phyloP scores from a whole-genome alignment of 1,140 invertebrate genomes.

The Euura lappo region DNA sequence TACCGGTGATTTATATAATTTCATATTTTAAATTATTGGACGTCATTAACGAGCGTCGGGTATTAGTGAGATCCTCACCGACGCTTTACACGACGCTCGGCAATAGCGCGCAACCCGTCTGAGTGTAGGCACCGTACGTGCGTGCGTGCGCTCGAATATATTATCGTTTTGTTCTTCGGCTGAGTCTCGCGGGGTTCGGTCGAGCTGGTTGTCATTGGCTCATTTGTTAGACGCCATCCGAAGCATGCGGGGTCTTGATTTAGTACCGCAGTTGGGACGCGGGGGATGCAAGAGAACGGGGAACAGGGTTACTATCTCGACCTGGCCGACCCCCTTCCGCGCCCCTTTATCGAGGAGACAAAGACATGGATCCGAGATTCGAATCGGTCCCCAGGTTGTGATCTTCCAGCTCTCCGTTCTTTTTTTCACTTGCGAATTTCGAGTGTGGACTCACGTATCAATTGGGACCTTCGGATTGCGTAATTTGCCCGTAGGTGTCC shows the following conservation, averaged over 20 bases:
- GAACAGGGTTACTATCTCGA: slow-evolving; percentile 6
- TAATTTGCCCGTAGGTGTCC: too few relatives aligned
- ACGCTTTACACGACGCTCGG: slow-evolving; percentile 15
- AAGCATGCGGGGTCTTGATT: slow-evolving; percentile 62
- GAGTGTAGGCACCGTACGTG: slow-evolving; percentile 14
- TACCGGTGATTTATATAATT: slow-evolving; percentile 60
- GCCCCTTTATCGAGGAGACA: slow-evolving; percentile 51
- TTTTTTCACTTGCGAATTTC: neutral
- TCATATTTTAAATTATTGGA: slow-evolving; percentile 61
- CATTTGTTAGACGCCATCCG: slow-evolving; percentile 63
- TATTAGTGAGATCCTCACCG: slow-evolving; percentile 50
- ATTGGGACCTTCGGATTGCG: too few relatives aligned
- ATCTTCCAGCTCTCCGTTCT: slow-evolving; percentile 27
- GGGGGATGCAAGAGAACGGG: slow-evolving; percentile 17
- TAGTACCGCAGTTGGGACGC: slow-evolving; percentile 58
- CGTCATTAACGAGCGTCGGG: slow-evolving; percentile 54
- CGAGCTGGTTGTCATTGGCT: slow-evolving; percentile 61
- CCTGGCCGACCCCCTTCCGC: slow-evolving; percentile 9
- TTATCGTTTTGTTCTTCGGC: slow-evolving; percentile 59
- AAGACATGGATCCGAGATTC: slow-evolving; percentile 47
- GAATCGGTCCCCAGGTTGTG: slow-evolving; percentile 41
- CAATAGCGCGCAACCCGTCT: neutral
- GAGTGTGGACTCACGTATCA: too few relatives aligned
- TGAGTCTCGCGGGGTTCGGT: slow-evolving; percentile 27
- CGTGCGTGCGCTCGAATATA: slow-evolving; percentile 51